Percentiles rank a stretch among this genome's conserved stretches.
These are phyloP conservation scores for silkworm (Bombyx mori) DNA, from an alignment of 1,140 invertebrate genomes.

Conservation along the genomic window DNA sequence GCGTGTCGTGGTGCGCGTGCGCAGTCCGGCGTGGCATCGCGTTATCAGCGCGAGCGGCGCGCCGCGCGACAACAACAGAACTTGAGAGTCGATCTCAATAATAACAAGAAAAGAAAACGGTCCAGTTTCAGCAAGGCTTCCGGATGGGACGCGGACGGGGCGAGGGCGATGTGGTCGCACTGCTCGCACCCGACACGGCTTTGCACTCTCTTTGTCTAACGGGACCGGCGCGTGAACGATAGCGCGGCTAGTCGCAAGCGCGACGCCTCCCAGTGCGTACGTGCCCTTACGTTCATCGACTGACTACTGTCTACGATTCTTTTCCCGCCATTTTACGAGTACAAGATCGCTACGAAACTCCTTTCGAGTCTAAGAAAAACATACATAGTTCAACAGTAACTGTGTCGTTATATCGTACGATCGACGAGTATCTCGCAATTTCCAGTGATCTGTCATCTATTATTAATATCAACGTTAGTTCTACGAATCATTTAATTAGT, in stretches of 20 bases:
- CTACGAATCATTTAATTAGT: slow-evolving; percentile 4
- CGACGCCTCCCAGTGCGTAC: slow-evolving; percentile 42
- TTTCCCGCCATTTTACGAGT: slow-evolving; percentile 33
- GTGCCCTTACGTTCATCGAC: slow-evolving; percentile 10
- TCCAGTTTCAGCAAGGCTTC: slow-evolving; percentile 70
- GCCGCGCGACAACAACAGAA: slow-evolving; percentile 68
- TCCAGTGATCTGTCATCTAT: too few relatives aligned
- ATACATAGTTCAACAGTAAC: too few relatives aligned
- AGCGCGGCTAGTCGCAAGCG: slow-evolving; percentile 51
- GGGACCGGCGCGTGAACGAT: slow-evolving; percentile 59
- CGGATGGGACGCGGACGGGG: slow-evolving; percentile 57
- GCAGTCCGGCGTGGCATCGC: slow-evolving; percentile 57
- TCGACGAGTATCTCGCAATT: too few relatives aligned
- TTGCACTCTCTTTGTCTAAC: slow-evolving; percentile 59
- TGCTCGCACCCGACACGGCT: slow-evolving; percentile 35
- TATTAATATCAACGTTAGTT: background rate
- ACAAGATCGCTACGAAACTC: slow-evolving; percentile 15
- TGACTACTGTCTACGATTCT: background rate
- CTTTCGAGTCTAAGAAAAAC: background rate
- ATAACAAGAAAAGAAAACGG: slow-evolving; percentile 72
- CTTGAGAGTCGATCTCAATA: slow-evolving; percentile 67
- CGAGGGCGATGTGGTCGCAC: slow-evolving; percentile 34
- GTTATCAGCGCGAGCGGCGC: slow-evolving; percentile 64
- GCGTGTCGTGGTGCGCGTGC: slow-evolving; percentile 44
- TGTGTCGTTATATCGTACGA: too few relatives aligned